Conservation (phyloP, 2,797 vertebrate species). For the Acomys russatus region DNA sequence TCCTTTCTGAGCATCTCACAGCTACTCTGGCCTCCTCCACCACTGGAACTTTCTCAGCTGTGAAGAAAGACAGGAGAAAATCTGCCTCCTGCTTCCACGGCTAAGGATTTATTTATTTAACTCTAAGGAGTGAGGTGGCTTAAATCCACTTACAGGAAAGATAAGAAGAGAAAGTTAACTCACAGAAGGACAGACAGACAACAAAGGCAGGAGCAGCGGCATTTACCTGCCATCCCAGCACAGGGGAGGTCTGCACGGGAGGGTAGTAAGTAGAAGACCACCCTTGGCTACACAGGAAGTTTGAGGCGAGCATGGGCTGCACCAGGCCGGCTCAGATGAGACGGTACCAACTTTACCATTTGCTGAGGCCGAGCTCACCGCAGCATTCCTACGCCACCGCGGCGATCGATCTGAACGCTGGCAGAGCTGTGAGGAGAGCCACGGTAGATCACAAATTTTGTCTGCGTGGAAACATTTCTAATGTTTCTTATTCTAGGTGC, state of each 20-base stretch:
- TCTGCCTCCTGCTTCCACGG: background rate
- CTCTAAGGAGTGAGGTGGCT: slow-evolving; percentile 12
- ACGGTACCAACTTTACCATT: background rate
- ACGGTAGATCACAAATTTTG: background rate
- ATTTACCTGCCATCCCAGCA: background rate
- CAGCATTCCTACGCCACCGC: background rate
- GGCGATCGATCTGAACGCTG: background rate
- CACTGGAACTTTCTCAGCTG: background rate
- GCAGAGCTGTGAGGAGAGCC: background rate
- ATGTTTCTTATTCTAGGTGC: background rate
- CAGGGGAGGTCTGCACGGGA: background rate
- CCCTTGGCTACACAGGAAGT: background rate
- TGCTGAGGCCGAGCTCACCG: background rate
- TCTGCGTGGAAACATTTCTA: background rate
- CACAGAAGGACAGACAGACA: background rate
- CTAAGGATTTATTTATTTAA: slow-evolving; percentile 1
- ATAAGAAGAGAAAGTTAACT: background rate
- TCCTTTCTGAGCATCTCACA: slow-evolving; percentile 10
- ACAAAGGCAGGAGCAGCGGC: background rate
- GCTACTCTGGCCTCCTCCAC: background rate
- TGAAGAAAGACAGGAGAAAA: background rate
- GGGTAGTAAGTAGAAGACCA: background rate
- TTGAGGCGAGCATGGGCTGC: background rate
- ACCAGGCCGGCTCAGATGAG: background rate
- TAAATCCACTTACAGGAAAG: slow-evolving; percentile 7